A percentile compares a stretch with the other conserved stretches of the same genome.
These are phyloP conservation scores for Brachyalestes nurse DNA, from an alignment of 2,797 vertebrate species.

Conservation along the genomic window DNA sequence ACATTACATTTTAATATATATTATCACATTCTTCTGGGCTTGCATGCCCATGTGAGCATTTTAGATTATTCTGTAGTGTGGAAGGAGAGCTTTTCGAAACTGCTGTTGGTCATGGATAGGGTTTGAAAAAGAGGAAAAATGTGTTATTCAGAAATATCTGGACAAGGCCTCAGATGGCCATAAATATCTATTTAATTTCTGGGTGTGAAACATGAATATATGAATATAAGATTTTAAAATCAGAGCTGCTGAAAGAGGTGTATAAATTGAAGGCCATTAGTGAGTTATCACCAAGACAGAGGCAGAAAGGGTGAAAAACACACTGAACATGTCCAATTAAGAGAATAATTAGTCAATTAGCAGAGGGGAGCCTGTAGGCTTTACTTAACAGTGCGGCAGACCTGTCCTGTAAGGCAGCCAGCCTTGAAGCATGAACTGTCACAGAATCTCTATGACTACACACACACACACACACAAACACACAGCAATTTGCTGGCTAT, in stretches of 20 bases:
- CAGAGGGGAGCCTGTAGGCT: conserved; percentile 68
- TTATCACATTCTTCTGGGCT: too few relatives aligned
- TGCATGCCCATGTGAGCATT: too few relatives aligned
- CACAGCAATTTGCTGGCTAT: conserved; percentile 7
- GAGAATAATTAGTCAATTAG: conserved; percentile 82
- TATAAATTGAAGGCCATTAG: conserved; percentile 37
- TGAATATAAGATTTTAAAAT: conserved; percentile 29
- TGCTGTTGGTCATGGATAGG: too few relatives aligned
- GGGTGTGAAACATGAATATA: conserved; percentile 12
- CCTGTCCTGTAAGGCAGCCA: conserved; percentile 54
- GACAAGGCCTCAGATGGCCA: too few relatives aligned
- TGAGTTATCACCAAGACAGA: conserved; percentile 14
- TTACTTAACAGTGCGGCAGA: conserved; percentile 58
- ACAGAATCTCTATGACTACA: conserved; percentile 47
- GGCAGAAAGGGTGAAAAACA: conserved; percentile 43
- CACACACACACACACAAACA: conserved; percentile 23
- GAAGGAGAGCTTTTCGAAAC: too few relatives aligned
- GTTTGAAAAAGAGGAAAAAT: too few relatives aligned
- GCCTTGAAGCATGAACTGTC: conserved; percentile 57
- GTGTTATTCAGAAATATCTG: too few relatives aligned
- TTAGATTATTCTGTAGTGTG: too few relatives aligned
- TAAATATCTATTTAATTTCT: background rate
- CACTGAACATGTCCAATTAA: conserved; percentile 73
- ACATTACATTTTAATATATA: too few relatives aligned
- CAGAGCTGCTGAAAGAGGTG: conserved; percentile 7